These are phyloP conservation scores for Hirundo rustica DNA, from an alignment of 2,797 vertebrate genomes.

Conservation along the genomic window DNA sequence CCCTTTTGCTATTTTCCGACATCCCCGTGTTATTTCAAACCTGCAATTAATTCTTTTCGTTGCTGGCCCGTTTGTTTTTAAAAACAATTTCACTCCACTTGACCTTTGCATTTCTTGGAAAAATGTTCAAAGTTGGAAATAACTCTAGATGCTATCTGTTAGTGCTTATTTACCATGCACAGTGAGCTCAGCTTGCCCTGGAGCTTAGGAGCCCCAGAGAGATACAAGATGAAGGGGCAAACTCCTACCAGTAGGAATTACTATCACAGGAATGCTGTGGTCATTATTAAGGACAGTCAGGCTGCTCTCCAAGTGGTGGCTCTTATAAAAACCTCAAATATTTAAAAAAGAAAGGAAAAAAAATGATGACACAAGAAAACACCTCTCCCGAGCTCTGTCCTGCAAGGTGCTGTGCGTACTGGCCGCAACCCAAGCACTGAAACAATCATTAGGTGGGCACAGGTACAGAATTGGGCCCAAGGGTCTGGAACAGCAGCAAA, in stretches of 20 bases:
- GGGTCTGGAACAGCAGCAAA: neutral
- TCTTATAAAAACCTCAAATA: neutral
- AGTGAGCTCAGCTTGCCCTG: neutral
- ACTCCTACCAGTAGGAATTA: neutral
- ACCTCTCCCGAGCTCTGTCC: neutral
- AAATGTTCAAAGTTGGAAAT: constrained; percentile 34
- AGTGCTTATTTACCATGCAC: neutral
- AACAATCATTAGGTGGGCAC: fast-evolving
- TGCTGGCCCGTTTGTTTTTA: neutral
- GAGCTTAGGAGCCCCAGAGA: neutral
- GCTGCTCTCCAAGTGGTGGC: neutral
- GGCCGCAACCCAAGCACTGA: neutral
- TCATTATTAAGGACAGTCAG: neutral
- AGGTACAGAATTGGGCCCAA: neutral
- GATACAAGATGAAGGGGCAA: neutral
- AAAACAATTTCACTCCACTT: constrained; percentile 47
- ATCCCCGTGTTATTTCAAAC: constrained; percentile 18
- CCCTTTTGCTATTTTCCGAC: neutral
- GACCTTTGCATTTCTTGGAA: constrained; percentile 52
- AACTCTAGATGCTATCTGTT: constrained; percentile 30
- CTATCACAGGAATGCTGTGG: neutral
- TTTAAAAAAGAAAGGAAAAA: neutral
- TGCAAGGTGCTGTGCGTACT: neutral
- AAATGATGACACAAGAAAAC: neutral
- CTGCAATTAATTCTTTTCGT: constrained; percentile 42